Conservation (phyloP, 2,797 vertebrate species). For the Muscicapa striata region DNA sequence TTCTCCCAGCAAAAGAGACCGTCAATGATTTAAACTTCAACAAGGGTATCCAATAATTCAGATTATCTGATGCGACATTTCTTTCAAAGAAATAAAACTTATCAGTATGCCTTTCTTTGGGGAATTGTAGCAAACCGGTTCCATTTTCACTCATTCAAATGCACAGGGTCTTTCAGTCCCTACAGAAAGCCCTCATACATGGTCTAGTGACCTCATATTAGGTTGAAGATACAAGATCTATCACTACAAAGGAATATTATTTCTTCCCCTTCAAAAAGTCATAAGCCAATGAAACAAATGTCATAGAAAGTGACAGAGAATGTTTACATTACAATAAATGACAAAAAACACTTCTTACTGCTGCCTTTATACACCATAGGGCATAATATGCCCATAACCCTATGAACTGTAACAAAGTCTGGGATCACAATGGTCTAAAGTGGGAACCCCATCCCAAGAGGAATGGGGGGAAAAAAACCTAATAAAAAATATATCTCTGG, state of each 20-base stretch:
- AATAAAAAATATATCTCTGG: neutral
- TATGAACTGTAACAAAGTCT: neutral
- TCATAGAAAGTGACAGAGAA: neutral
- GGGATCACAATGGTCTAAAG: neutral
- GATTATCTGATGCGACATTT: neutral
- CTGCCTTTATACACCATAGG: neutral
- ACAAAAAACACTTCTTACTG: neutral
- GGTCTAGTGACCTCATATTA: neutral
- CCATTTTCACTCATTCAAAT: neutral
- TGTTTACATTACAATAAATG: accelerated
- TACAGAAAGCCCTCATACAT: neutral
- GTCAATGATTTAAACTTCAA: neutral
- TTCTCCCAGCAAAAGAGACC: neutral
- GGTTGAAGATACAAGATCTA: neutral
- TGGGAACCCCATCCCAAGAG: accelerated
- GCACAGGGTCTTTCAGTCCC: neutral
- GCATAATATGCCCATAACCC: accelerated
- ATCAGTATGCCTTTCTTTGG: neutral
- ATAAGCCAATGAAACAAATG: neutral
- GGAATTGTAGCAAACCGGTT: neutral
- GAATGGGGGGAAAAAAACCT: accelerated
- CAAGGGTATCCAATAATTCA: neutral
- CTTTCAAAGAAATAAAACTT: neutral
- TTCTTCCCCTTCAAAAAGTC: neutral
- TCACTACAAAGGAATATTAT: neutral